Base-by-base conservation (phyloP, 2,113 vertebrate species). In the Zosterops pallidus region DNA sequence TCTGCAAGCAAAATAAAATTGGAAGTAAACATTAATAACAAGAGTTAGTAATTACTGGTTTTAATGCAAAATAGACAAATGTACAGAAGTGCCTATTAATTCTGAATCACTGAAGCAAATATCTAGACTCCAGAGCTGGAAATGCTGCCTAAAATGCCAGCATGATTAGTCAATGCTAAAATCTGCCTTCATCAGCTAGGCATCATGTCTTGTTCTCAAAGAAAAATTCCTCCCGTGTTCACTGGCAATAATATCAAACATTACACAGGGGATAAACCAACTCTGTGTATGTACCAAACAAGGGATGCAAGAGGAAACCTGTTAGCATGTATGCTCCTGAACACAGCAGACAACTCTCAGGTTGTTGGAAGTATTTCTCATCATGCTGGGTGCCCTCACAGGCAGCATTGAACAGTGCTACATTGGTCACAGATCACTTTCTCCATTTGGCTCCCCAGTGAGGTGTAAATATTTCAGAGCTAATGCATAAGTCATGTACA, bases 401-500 rank as follows among this genome's bases (percentile, higher is more conserved):
- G n/a, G 26, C 82, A 68, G 71, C 70, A 11, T 0, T 70, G 78
- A 94, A 23, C 8, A 15, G 55, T 83, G 67, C 70, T 88, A 11
- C 3, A 0, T 23, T 90, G 92, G 90, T 94, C 92, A 94, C 93
- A 96, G 82, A 88, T 94, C 64, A 23, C 84, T 91, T 59, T 94
- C 82, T 78, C 82, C 56, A 14, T 88, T 95, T 92, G 79, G 55
- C 29, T 96, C 94, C 94, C 92, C 44, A 77, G 78, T 47, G 87
- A 93, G 64, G 68, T 96, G 94, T 95, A 88, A 94, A 94, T 92
- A 89, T 95, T 93, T 93, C 90, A 94, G 49, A 96, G 72, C 60
- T 95, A 88, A 95, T 96, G 93, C 90, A 91, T 93, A 96, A 97
- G 88, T 93, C 94, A 88, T 92, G 90, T 93, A 83, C 78, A 94